Evolutionary conservation across 2,797 vertebrate genomes (phyloP).

Genomic region (Syndactyla subalaris): DNA sequence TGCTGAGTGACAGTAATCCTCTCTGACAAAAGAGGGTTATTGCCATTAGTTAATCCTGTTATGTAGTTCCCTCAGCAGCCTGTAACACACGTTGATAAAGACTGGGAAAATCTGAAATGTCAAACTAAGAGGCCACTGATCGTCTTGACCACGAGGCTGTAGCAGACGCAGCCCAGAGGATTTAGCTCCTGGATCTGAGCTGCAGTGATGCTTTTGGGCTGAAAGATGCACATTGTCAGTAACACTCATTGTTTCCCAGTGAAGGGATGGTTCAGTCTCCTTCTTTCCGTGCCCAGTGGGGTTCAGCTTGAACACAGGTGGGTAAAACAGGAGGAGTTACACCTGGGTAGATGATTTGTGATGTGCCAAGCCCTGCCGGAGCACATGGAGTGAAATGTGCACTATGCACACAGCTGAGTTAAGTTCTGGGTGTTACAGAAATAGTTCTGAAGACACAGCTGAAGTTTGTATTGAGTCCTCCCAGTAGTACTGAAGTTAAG

Average conservation of each 20-base stretch:
- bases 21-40: slow-evolving; percentile 73
- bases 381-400: not conserved
- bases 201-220: not conserved
- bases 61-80: slow-evolving; percentile 54
- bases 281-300: not conserved
- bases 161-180: not conserved
- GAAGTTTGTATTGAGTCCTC: not conserved
- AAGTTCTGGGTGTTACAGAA: not conserved
- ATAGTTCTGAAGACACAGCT: rapidly evolving
- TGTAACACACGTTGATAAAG: slow-evolving; percentile 72
- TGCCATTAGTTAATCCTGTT: slow-evolving; percentile 76
- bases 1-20: slow-evolving; percentile 77
- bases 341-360: rapidly evolving
- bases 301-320: rapidly evolving
- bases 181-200: not conserved
- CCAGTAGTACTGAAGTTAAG: not conserved
- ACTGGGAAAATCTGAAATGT: slow-evolving; percentile 65
- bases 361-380: not conserved
- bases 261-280: not conserved
- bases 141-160: not conserved
- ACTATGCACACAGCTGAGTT: rapidly evolving
- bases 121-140: not conserved
- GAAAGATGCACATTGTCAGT: rapidly evolving
- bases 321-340: not conserved
- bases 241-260: not conserved